Percentiles rank a stretch among this genome's conserved stretches.
Conservation (phyloP, 2,113 vertebrate species). For the Anguilla rostrata region DNA sequence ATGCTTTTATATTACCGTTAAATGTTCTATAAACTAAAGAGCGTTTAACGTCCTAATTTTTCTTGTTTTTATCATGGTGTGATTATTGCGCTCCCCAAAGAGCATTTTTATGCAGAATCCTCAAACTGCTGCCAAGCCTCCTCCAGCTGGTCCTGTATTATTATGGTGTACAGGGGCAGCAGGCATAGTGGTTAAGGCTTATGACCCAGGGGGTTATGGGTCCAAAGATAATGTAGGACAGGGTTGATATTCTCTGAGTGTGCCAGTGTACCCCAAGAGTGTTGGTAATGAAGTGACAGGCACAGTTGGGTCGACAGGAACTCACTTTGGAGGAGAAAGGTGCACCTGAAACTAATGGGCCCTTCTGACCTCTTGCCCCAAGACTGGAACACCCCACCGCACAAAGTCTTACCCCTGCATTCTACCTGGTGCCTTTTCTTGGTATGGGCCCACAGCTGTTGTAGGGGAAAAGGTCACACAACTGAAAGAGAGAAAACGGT, state of each 20-base stretch:
- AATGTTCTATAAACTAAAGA: neutral
- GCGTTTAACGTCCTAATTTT: neutral
- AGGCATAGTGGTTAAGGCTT: neutral
- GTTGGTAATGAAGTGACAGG: no score
- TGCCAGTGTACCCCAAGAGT: neutral
- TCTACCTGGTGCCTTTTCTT: no score
- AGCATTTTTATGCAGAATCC: neutral
- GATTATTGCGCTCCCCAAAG: neutral
- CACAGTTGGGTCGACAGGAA: no score
- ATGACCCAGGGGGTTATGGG: neutral
- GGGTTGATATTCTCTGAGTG: neutral
- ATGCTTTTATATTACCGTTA: neutral
- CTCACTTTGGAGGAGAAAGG: no score
- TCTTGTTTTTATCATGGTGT: neutral
- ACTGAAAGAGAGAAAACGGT: no score
- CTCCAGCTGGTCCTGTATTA: neutral
- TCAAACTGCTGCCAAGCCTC: neutral
- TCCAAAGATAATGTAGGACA: neutral
- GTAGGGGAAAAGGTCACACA: no score
- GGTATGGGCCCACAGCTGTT: no score
- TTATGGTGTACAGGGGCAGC: neutral
- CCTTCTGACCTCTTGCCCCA: no score
- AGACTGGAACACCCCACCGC: no score
- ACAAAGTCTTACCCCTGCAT: no score
- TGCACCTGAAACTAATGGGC: no score